Evolutionary conservation across 2,888 invertebrate species (phyloP), one percentile per base, ranked within the genome.

Genomic region (Eucera pruinosa): DNA sequence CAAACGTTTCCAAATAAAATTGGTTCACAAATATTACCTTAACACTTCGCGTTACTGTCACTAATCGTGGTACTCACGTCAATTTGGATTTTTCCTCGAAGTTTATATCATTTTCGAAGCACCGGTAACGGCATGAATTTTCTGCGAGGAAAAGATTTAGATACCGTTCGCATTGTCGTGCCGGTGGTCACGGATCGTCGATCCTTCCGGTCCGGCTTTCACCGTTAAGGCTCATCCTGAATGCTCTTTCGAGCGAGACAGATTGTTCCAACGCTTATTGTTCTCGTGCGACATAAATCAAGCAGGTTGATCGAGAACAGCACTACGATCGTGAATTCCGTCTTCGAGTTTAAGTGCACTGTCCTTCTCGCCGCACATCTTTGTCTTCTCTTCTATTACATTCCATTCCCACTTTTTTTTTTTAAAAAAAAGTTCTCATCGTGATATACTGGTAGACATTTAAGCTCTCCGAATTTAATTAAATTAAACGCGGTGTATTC

Each of bases 171-270:
- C 75, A 80, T 80, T 80, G 83, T 84, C 80, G 75, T 78, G 69
- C 18, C 74, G 62, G 48, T 76, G 76, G 87, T 86, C 86, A 87
- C 83, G 86, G 83, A 85, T 85, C 87, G 86, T 82, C 83, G 85
- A 78, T 82, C 74, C 86, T 87, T 87, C 86, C 85, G 86, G 87
- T 87, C 79, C 79, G 80, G 78, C 84, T 87, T 86, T 85, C 87
- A 82, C 87, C 87, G 87, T 87, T 87, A 87, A 80, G 74, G 71
- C 78, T 84, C 87, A 86, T 86, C 87, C 86, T 80, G 78, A 78
- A 85, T 84, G 85, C 80, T 81, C 83, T 77, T 73, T 85, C 82
- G 84, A 79, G 82, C 81, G 82, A 78, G 71, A 85, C 85, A 80
- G 80, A 84, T 81, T 77, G 77, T 68, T 73, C 71, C 50, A 62